phyloP scores from a whole-genome alignment of 2,113 vertebrate species.

The Oreocharis arfaki region DNA sequence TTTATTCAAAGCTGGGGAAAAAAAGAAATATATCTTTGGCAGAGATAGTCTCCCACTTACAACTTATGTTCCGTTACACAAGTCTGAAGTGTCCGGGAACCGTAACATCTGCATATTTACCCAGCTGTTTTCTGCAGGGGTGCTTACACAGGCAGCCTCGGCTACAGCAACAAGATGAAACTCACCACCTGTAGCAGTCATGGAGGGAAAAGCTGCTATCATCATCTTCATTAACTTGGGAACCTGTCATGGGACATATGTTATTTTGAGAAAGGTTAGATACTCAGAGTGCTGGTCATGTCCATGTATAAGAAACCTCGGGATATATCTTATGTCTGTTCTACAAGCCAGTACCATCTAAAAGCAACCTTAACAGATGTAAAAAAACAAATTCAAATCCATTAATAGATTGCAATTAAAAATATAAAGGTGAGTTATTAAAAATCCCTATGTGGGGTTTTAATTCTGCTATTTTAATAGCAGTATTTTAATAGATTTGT shows the following conservation, averaged over 20 bases:
- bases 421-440: background rate
- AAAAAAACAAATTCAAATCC: background rate
- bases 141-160: background rate
- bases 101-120: background rate
- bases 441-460: background rate
- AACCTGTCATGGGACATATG: background rate
- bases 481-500: background rate
- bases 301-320: background rate
- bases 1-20: background rate
- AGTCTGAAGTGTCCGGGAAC: background rate
- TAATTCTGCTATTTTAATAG: background rate
- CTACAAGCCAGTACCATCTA: background rate
- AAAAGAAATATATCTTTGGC: background rate
- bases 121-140: background rate
- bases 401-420: background rate
- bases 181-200: background rate
- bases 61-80: background rate
- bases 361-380: background rate
- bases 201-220: background rate
- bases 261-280: background rate
- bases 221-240: background rate
- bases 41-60: background rate
- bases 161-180: background rate
- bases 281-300: background rate
- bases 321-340: background rate